Evolutionary conservation across 1,140 invertebrate genomes (phyloP), one percentile per base, ranked within the genome.

Genomic region (Euwallacea similis): DNA sequence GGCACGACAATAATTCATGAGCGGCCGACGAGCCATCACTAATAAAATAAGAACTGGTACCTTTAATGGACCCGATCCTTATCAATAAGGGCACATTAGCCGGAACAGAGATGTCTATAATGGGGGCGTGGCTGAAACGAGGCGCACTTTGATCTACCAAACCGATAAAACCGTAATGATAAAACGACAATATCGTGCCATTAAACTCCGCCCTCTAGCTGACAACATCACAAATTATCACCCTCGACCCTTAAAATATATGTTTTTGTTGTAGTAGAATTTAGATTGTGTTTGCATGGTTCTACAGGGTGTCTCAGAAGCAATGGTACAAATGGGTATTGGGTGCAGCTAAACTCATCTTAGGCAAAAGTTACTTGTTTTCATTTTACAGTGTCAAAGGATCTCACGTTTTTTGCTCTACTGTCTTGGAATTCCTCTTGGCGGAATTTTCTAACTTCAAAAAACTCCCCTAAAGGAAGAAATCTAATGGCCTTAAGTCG

Each of bases 151-250:
- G 73, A 72, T 74, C 50, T 54, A 68, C 58, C 56, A 61, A 69
- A 61, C 15, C 62, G 73, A 75, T 75, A 72, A 72, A 56, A 66
- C 13, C 61, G 56, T 68, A 72, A 72, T 70, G 59, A 70, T 69
- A 70, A 70, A 75, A 70, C 64, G 73, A 75, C 73, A 75, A 72
- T 75, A 69, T 73, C 64, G 56, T 75, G 73, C 71, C 73, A 73
- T 75, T 70, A 69, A 75, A 64, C 71, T 75, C 71, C 71, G 47
- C 71, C 73, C 60, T 47, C 50, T 65, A 66, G 15, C 16, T 42
- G n/a, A 44, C 41, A 59, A 56, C 53, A 43, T 54, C 16, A 59
- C 15, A 47, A 66, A 70, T 73, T 65, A 68, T 59, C 61, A 60
- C 55, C n/a, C 56, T 11, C 13, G 21, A 33, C 21, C 15, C 62